Evolutionary conservation across 2,113 vertebrate genomes (phyloP).

Genomic region (Psophia crepitans): DNA sequence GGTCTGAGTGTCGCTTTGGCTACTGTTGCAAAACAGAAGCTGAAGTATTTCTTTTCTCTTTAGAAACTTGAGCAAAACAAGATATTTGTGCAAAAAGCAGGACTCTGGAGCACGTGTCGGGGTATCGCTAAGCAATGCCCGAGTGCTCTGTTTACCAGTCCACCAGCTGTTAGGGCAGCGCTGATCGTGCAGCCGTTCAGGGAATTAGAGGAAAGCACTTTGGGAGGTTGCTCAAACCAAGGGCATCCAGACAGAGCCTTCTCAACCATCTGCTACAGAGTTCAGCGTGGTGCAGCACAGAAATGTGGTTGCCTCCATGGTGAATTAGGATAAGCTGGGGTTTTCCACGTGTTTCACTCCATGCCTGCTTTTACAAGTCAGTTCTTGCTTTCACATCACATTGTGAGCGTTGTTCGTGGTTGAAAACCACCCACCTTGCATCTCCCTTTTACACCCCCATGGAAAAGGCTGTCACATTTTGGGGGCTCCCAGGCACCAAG

Average conservation of each 20-base stretch:
- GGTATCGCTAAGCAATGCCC: not conserved
- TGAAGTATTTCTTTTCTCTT: not conserved
- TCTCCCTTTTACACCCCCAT: not conserved
- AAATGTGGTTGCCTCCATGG: not conserved
- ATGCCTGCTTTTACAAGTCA: not conserved
- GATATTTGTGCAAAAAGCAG: not conserved
- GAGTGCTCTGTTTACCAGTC: slow-evolving; percentile 38
- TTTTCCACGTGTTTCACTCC: not conserved
- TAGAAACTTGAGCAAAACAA: not conserved
- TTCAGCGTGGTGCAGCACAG: not conserved
- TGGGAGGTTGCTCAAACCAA: not conserved
- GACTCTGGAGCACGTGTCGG: not conserved
- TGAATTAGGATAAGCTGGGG: not conserved
- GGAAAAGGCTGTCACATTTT: not conserved
- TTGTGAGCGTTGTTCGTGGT: accelerated
- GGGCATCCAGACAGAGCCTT: not conserved
- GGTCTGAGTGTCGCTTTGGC: not conserved
- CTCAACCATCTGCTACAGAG: not conserved
- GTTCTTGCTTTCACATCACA: not conserved
- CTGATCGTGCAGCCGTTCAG: not conserved
- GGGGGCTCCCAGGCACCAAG: not conserved
- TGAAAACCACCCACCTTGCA: not conserved
- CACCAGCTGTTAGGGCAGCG: not conserved
- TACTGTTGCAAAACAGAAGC: not conserved
- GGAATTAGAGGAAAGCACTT: not conserved